phyloP scores from a whole-genome alignment of 2,888 invertebrate genomes.

The Platynereis dumerilii region DNA sequence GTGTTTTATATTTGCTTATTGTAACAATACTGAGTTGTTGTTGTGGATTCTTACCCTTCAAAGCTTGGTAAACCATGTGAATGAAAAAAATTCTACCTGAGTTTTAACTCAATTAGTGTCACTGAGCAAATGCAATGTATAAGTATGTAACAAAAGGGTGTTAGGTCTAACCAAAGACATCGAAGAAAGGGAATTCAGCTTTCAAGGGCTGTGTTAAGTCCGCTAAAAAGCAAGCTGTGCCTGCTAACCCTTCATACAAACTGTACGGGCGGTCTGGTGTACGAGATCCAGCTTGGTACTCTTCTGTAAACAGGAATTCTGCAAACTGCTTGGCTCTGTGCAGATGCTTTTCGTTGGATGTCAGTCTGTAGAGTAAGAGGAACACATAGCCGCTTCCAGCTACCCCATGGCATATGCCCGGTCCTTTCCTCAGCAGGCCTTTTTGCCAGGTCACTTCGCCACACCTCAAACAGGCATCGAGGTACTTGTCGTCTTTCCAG shows the following conservation, averaged over 20 bases:
- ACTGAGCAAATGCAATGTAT: too few relatives aligned
- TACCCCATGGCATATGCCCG: constrained; percentile 85
- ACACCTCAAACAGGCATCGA: constrained; percentile 73
- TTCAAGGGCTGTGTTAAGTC: constrained; percentile 77
- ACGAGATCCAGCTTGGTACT: constrained; percentile 68
- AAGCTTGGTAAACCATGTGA: too few relatives aligned
- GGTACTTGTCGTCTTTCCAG: constrained; percentile 77
- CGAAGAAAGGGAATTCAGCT: constrained; percentile 84
- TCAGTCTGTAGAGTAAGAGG: constrained; percentile 74
- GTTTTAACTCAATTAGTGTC: too few relatives aligned
- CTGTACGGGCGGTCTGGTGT: constrained; percentile 83
- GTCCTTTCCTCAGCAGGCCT: constrained; percentile 84
- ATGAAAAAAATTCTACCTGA: too few relatives aligned
- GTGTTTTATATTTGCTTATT: too few relatives aligned
- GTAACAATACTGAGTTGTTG: too few relatives aligned
- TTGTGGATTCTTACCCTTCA: too few relatives aligned
- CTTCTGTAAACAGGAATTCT: constrained; percentile 70
- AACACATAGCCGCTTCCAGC: constrained; percentile 61
- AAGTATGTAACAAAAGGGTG: too few relatives aligned
- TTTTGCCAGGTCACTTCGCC: constrained; percentile 82
- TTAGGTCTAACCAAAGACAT: too few relatives aligned
- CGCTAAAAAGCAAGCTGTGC: constrained; percentile 81
- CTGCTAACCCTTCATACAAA: constrained; percentile 85
- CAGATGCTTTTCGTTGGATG: constrained; percentile 75
- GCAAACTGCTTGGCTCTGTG: constrained; percentile 77